Evolutionary conservation across 2,113 vertebrate species (phyloP).

Genomic region (Calidris pygmaea): DNA sequence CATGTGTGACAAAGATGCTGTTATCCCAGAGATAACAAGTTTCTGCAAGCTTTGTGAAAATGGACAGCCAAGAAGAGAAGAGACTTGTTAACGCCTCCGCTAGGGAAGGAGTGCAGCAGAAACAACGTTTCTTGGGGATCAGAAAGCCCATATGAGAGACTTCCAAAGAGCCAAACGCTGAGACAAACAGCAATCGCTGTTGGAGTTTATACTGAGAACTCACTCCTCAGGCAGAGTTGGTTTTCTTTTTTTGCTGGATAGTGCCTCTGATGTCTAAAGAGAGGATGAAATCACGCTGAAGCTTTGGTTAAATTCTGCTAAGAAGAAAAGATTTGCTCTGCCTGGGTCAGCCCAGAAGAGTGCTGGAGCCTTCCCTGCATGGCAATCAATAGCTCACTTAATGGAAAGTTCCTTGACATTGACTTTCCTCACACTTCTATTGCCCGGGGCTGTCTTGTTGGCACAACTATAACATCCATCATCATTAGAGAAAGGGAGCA

Average conservation of each 20-base stretch:
- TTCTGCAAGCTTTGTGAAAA: neutral
- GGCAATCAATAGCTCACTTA: neutral
- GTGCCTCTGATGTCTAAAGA: neutral
- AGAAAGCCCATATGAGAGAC: neutral
- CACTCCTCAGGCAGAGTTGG: neutral
- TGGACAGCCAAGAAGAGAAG: neutral
- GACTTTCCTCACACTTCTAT: neutral
- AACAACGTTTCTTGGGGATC: neutral
- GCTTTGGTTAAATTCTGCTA: neutral
- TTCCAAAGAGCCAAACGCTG: neutral
- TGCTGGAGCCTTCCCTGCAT: neutral
- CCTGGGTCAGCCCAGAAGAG: neutral
- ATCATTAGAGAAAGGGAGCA: fast-evolving
- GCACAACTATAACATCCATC: neutral
- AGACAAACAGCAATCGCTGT: neutral
- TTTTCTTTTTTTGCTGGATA: neutral
- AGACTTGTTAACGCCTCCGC: neutral
- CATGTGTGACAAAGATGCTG: neutral
- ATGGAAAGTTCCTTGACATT: neutral
- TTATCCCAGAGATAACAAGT: neutral
- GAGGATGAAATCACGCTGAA: neutral
- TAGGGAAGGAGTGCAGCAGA: neutral
- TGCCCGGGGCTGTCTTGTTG: neutral
- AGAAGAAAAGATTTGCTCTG: neutral
- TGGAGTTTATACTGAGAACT: neutral